These are phyloP conservation scores for Sylvilagus bachmani DNA, from an alignment of 2,113 vertebrate genomes.

Conservation along the genomic window DNA sequence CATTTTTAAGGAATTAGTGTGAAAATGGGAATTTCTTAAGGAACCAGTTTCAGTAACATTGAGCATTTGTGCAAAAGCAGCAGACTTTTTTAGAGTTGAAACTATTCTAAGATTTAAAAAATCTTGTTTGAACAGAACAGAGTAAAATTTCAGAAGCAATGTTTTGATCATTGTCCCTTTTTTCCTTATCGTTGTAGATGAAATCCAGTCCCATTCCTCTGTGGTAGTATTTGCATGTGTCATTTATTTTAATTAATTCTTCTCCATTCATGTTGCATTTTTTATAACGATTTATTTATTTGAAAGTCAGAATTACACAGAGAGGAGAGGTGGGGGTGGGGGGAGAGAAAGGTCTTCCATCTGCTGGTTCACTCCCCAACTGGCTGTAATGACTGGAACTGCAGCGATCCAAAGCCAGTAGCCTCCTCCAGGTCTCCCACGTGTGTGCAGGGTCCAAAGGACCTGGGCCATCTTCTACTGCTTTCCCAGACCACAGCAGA, in stretches of 20 bases:
- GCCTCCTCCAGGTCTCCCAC: too few relatives aligned
- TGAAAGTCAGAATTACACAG: too few relatives aligned
- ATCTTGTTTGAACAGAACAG: conserved; percentile 14
- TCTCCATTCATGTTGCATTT: not conserved
- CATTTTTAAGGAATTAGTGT: not conserved
- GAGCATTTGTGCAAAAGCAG: not conserved
- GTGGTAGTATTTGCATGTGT: not conserved
- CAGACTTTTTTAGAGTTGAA: conserved; percentile 57
- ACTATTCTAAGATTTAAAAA: conserved; percentile 18
- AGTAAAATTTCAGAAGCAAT: conserved; percentile 28
- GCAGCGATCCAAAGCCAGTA: too few relatives aligned
- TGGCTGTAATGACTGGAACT: too few relatives aligned
- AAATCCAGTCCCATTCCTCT: conserved; percentile 17
- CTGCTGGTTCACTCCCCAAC: too few relatives aligned
- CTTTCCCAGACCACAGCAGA: too few relatives aligned
- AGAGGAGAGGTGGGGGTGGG: too few relatives aligned
- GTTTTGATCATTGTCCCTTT: conserved; percentile 6
- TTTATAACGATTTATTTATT: too few relatives aligned
- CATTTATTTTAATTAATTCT: conserved; percentile 52
- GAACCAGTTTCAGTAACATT: conserved; percentile 27
- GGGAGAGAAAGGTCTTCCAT: too few relatives aligned
- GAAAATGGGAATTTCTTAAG: conserved; percentile 25
- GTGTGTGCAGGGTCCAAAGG: too few relatives aligned
- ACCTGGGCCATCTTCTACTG: too few relatives aligned
- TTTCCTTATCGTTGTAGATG: not conserved